Conservation (phyloP, 2,888 invertebrate genomes). For the Spilosoma lubricipeda region DNA sequence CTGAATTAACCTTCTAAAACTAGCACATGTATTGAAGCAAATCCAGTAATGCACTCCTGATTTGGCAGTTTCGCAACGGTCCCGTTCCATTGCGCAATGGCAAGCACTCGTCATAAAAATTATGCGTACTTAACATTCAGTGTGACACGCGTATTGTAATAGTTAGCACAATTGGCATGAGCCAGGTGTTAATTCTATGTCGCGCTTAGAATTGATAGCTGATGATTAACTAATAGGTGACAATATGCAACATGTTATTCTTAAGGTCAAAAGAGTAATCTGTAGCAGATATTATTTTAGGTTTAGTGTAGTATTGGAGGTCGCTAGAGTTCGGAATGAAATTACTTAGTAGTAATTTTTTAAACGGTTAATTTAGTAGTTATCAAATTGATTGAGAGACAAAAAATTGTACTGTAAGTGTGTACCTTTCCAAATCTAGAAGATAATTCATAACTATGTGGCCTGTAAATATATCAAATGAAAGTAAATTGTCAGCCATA, state of each 20-base stretch:
- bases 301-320: too few species aligned
- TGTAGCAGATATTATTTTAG: background rate
- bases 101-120: conserved; percentile 53
- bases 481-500: too few species aligned
- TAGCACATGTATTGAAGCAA: conserved; percentile 23
- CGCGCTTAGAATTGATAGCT: conserved; percentile 28
- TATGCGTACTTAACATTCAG: conserved; percentile 69
- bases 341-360: too few species aligned
- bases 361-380: too few species aligned
- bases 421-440: too few species aligned
- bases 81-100: conserved; percentile 62
- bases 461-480: too few species aligned
- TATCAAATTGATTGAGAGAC: too few species aligned
- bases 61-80: conserved; percentile 35
- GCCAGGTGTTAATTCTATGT: conserved; percentile 51
- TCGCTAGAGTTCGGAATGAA: too few species aligned
- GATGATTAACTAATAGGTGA: conserved; percentile 21
- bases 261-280: conserved; percentile 4
- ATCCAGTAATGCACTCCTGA: conserved; percentile 33
- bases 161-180: conserved; percentile 58
- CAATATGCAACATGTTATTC: conserved; percentile 12
- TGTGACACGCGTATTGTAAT: conserved; percentile 64
- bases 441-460: too few species aligned
- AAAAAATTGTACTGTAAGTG: too few species aligned
- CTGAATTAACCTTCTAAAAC: conserved; percentile 23